phyloP scores from a whole-genome alignment of 2,797 vertebrate genomes.

The Notolepis coatsorum region DNA sequence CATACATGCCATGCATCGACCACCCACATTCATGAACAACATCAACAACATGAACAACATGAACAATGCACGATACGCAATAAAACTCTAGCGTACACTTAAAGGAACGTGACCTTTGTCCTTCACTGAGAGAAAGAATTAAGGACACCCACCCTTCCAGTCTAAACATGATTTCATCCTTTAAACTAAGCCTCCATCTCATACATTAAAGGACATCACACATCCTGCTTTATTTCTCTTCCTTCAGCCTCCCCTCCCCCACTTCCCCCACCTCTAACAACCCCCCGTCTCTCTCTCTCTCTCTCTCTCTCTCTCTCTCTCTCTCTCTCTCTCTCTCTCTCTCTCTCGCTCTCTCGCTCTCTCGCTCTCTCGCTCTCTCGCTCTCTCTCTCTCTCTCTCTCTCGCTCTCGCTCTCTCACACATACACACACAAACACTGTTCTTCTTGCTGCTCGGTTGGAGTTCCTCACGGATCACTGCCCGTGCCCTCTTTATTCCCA shows the following conservation, averaged over 20 bases:
- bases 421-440: too few relatives aligned
- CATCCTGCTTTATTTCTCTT: slow-evolving; percentile 39
- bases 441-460: slow-evolving; percentile 65
- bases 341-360: too few relatives aligned
- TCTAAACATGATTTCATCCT: slow-evolving; percentile 55
- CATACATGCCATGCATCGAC: slow-evolving; percentile 43
- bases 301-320: slow-evolving; percentile 6
- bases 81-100: slow-evolving; percentile 67
- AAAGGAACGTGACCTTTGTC: slow-evolving; percentile 67
- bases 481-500: slow-evolving; percentile 81
- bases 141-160: slow-evolving; percentile 46
- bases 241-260: slow-evolving; percentile 36
- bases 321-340: not conserved
- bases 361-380: slow-evolving; percentile 29
- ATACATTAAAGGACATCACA: slow-evolving; percentile 58
- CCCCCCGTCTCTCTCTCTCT: slow-evolving; percentile 21
- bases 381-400: not conserved
- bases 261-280: slow-evolving; percentile 7
- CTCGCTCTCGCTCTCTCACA: slow-evolving; percentile 31
- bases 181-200: slow-evolving; percentile 35
- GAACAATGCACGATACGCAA: slow-evolving; percentile 58
- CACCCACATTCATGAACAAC: slow-evolving; percentile 75
- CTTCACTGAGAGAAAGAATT: slow-evolving; percentile 51
- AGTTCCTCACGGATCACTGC: slow-evolving; percentile 85
- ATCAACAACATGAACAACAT: too few relatives aligned